phyloP scores from a whole-genome alignment of 2,888 invertebrate species.

The Nebria salina region DNA sequence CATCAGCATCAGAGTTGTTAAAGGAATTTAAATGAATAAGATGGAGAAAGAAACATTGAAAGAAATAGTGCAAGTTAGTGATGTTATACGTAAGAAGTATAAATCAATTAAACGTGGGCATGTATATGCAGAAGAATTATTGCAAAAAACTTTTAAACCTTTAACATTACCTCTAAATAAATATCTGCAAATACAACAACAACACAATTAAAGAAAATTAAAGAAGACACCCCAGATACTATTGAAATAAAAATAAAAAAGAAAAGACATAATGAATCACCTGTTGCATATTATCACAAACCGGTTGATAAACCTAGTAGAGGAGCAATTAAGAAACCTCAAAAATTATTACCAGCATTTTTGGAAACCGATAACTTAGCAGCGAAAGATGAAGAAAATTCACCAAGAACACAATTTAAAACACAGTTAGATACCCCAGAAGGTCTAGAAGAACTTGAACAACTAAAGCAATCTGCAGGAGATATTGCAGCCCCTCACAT shows the following conservation, averaged over 20 bases:
- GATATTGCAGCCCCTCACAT: neutral
- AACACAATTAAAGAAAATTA: neutral
- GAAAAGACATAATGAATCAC: neutral
- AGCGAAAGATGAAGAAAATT: neutral
- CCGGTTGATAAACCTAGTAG: neutral
- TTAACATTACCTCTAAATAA: slow-evolving; percentile 12
- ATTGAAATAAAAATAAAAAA: neutral
- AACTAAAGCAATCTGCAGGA: neutral
- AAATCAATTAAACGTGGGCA: neutral
- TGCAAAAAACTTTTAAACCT: slow-evolving; percentile 17
- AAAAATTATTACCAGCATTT: neutral
- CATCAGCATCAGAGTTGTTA: no score
- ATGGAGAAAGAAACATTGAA: no score
- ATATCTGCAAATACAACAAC: neutral
- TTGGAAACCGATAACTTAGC: neutral
- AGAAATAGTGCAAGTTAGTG: neutral
- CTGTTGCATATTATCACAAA: neutral
- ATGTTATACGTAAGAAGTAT: neutral
- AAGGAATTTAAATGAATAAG: no score
- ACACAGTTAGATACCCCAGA: neutral
- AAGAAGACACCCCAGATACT: neutral
- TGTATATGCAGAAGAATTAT: neutral
- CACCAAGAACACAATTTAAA: neutral
- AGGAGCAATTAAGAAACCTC: neutral
- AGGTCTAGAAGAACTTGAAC: neutral